Evolutionary conservation across 2,113 vertebrate species (phyloP).

Genomic region (Lichenostomus cassidix): DNA sequence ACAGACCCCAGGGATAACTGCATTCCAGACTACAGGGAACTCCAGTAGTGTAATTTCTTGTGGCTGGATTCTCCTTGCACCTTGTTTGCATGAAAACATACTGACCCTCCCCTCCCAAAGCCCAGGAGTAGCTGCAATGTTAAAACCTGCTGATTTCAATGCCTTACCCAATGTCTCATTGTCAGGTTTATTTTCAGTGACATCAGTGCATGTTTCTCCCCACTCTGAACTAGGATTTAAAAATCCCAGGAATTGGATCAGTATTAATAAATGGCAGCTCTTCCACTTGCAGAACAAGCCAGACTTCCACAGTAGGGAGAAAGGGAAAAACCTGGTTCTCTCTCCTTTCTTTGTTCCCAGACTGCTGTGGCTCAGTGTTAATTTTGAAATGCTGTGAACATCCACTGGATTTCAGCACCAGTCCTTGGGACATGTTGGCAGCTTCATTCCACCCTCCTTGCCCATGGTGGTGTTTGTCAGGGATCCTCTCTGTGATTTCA

Average conservation of each 20-base stretch:
- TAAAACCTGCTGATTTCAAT: neutral
- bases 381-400: neutral
- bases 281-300: neutral
- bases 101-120: neutral
- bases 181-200: neutral
- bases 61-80: neutral
- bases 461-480: fast-evolving
- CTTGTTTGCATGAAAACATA: neutral
- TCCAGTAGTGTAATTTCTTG: fast-evolving
- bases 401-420: neutral
- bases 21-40: neutral
- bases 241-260: neutral
- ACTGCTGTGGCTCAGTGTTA: neutral
- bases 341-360: neutral
- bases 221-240: neutral
- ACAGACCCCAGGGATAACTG: neutral
- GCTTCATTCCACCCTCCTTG: neutral
- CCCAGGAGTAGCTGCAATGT: neutral
- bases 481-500: fast-evolving
- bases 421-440: fast-evolving
- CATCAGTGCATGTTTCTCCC: fast-evolving
- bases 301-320: neutral
- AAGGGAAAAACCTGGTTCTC: neutral
- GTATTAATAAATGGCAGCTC: neutral
- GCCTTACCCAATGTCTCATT: neutral